Evolutionary conservation across 1,140 invertebrate species (phyloP).

Genomic region (Lycorma delicatula): DNA sequence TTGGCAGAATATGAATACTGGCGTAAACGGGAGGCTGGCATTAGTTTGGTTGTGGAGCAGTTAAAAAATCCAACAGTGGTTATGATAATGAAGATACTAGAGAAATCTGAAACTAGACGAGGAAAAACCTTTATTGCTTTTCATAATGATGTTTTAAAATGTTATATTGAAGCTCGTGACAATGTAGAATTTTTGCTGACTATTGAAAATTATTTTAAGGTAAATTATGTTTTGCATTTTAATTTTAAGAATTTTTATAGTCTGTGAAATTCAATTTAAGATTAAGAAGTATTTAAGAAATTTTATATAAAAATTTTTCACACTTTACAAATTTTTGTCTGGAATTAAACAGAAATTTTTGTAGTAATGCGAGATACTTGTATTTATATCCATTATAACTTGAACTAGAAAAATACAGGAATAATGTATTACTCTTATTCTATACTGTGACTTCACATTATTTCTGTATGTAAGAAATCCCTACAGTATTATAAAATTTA

Average conservation of each 20-base stretch:
- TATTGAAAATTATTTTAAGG: slow-evolving; percentile 68
- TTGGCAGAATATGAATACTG: slow-evolving; percentile 76
- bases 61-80: slow-evolving; percentile 59
- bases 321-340: neutral
- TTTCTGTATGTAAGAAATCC: too few relatives aligned
- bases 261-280: neutral
- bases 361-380: too few relatives aligned
- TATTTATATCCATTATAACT: too few relatives aligned
- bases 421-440: too few relatives aligned
- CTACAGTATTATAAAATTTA: too few relatives aligned
- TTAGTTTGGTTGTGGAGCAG: slow-evolving; percentile 71
- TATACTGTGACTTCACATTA: too few relatives aligned
- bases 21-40: slow-evolving; percentile 62
- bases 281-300: neutral
- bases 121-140: slow-evolving; percentile 44
- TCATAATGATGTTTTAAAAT: slow-evolving; percentile 50
- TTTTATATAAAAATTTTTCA: neutral
- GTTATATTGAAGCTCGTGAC: slow-evolving; percentile 69
- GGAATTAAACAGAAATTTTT: too few relatives aligned
- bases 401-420: too few relatives aligned
- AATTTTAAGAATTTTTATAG: slow-evolving; percentile 3
- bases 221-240: slow-evolving; percentile 41
- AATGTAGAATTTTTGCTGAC: slow-evolving; percentile 78
- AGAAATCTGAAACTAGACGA: slow-evolving; percentile 41
- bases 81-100: slow-evolving; percentile 49